A percentile compares a stretch with the other conserved stretches of the same genome.
phyloP scores from a whole-genome alignment of 2,797 vertebrate genomes.

The Huso huso region DNA sequence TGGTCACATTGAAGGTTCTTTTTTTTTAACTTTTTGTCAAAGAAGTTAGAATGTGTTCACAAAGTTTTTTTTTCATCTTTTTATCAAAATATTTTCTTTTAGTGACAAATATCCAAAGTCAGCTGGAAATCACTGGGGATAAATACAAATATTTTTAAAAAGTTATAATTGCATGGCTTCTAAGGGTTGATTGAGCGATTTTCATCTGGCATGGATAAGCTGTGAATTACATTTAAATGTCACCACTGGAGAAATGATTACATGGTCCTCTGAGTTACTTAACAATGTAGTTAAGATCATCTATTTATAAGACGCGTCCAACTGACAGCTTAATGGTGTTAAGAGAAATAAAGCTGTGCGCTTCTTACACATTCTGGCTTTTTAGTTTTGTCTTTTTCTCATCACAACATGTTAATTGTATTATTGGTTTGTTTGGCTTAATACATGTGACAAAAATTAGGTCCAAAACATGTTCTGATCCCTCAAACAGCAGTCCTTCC shows the following conservation, averaged over 20 bases:
- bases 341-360: constrained; percentile 17
- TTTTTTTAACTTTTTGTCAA: too few relatives aligned
- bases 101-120: background rate
- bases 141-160: background rate
- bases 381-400: background rate
- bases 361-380: background rate
- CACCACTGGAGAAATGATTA: constrained; percentile 21
- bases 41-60: too few relatives aligned
- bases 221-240: background rate
- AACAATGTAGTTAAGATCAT: constrained; percentile 15
- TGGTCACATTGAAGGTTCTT: too few relatives aligned
- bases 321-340: constrained; percentile 32
- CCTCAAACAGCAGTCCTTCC: too few relatives aligned
- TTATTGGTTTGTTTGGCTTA: too few relatives aligned
- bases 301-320: constrained; percentile 31
- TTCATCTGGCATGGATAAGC: constrained; percentile 19
- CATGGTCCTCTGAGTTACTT: constrained; percentile 7
- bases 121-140: background rate
- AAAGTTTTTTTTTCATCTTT: too few relatives aligned
- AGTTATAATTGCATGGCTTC: background rate
- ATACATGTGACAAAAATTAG: too few relatives aligned
- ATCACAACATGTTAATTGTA: too few relatives aligned
- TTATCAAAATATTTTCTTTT: background rate
- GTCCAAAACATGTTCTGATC: too few relatives aligned
- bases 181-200: constrained; percentile 21